A percentile compares a stretch with the other conserved stretches of the same genome.
Conservation (phyloP, 1,140 invertebrate species). For the Megalopta genalis region DNA sequence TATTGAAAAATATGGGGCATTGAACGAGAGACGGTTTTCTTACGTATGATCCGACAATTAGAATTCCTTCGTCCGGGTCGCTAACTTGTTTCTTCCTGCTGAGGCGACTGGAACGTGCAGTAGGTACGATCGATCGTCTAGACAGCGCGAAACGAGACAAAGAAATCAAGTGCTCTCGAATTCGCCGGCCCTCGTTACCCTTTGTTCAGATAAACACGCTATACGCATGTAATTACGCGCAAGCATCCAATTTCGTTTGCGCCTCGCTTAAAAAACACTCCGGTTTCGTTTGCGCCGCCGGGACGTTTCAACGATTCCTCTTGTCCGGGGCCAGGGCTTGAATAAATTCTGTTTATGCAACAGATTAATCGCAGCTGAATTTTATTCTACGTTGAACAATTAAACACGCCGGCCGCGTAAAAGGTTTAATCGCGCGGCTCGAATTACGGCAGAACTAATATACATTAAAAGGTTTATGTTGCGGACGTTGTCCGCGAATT, state of each 20-base stretch:
- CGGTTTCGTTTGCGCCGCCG: constrained; percentile 1
- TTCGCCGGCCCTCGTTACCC: constrained; percentile 29
- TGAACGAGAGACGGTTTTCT: not conserved
- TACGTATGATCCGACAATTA: not conserved
- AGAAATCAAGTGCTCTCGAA: constrained; percentile 48
- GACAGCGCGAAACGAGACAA: constrained; percentile 41
- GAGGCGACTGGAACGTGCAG: not conserved
- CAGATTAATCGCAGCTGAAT: not conserved
- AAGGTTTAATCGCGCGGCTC: not conserved
- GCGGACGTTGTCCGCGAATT: no score
- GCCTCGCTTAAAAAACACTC: constrained; percentile 11
- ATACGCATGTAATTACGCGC: constrained; percentile 45
- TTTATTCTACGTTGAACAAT: not conserved
- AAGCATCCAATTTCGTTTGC: constrained; percentile 41
- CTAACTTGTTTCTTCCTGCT: constrained; percentile 15
- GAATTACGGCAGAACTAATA: not conserved
- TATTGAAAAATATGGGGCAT: no score
- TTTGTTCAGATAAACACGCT: constrained; percentile 43
- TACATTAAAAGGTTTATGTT: not conserved
- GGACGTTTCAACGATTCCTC: constrained; percentile 8
- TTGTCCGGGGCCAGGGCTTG: not conserved
- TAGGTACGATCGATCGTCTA: constrained; percentile 44
- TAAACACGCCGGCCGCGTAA: not conserved
- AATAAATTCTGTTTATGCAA: constrained; percentile 14
- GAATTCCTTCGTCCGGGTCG: not conserved